A percentile compares a stretch with the other conserved stretches of the same genome.
These are phyloP conservation scores for Rhagonycha fulva DNA, from an alignment of 2,888 invertebrate genomes.

Conservation along the genomic window DNA sequence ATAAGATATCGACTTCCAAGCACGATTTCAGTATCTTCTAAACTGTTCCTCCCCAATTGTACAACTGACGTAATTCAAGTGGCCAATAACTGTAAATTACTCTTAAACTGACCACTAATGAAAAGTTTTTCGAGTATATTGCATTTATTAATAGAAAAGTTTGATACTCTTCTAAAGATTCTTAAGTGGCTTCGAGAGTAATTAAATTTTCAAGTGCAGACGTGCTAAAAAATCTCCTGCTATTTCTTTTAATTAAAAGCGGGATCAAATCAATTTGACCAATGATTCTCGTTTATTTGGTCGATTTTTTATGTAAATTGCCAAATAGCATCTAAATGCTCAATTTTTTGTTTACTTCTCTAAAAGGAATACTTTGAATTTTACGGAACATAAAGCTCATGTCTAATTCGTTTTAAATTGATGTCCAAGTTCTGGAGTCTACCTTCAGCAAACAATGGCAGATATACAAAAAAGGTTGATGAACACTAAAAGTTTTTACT, in stretches of 20 bases:
- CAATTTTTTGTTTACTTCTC: slow-evolving; percentile 11
- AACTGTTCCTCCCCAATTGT: slow-evolving; percentile 16
- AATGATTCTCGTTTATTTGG: background rate
- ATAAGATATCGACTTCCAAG: slow-evolving; percentile 22
- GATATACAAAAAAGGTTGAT: slow-evolving; percentile 20
- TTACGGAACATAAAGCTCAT: slow-evolving; percentile 18
- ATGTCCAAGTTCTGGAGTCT: slow-evolving; percentile 16
- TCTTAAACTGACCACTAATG: slow-evolving; percentile 23
- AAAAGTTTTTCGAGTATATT: slow-evolving; percentile 21
- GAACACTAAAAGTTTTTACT: background rate
- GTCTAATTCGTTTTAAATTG: slow-evolving; percentile 24
- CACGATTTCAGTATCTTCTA: slow-evolving; percentile 9
- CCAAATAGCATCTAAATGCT: background rate
- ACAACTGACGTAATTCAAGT: slow-evolving; percentile 27
- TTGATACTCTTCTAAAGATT: background rate
- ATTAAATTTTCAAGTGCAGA: background rate
- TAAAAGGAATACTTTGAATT: slow-evolving; percentile 15
- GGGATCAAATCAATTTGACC: background rate
- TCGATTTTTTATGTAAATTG: background rate
- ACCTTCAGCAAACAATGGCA: slow-evolving; percentile 19
- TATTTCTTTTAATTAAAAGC: background rate
- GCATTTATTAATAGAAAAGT: slow-evolving; percentile 10
- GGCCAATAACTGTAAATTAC: slow-evolving; percentile 31
- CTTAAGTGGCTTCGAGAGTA: background rate
- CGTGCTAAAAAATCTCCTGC: background rate